Conservation (phyloP, 2,797 vertebrate genomes). For the Gambusia yucatana region DNA sequence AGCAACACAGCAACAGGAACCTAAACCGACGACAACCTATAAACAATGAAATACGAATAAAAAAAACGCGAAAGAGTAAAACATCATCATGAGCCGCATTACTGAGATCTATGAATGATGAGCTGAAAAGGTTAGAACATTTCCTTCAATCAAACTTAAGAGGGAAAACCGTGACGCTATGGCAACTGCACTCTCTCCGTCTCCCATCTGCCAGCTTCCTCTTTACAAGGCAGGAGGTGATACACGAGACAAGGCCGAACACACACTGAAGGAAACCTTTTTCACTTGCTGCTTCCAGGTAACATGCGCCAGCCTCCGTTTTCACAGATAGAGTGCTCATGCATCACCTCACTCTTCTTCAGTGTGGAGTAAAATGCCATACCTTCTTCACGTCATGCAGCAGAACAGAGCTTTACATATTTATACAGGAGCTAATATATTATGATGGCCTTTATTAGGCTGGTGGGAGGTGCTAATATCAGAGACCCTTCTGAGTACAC, state of each 20-base stretch:
- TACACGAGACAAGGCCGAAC: slow-evolving; percentile 43
- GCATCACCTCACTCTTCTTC: slow-evolving; percentile 27
- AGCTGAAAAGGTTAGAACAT: slow-evolving; percentile 42
- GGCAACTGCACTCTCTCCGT: slow-evolving; percentile 65
- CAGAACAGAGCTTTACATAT: slow-evolving; percentile 10
- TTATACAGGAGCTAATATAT: slow-evolving; percentile 30
- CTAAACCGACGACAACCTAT: background rate
- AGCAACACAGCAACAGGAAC: background rate
- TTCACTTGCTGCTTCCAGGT: slow-evolving; percentile 51
- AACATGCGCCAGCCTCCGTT: slow-evolving; percentile 32
- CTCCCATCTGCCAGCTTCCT: slow-evolving; percentile 54
- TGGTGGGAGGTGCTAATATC: slow-evolving; percentile 33
- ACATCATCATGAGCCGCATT: slow-evolving; percentile 43
- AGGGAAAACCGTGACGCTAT: slow-evolving; percentile 71
- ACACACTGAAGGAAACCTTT: slow-evolving; percentile 21
- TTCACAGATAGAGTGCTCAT: slow-evolving; percentile 28
- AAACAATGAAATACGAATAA: background rate
- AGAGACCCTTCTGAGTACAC: slow-evolving; percentile 37
- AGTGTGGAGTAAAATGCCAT: slow-evolving; percentile 15
- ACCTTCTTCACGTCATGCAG: slow-evolving; percentile 5
- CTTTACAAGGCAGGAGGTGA: slow-evolving; percentile 44
- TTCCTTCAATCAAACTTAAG: slow-evolving; percentile 55
- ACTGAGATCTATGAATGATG: slow-evolving; percentile 45
- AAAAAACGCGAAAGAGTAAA: slow-evolving; percentile 12
- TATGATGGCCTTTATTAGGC: slow-evolving; percentile 52